phyloP scores from a whole-genome alignment of 2,797 vertebrate species.

The Galagoides demidoff region DNA sequence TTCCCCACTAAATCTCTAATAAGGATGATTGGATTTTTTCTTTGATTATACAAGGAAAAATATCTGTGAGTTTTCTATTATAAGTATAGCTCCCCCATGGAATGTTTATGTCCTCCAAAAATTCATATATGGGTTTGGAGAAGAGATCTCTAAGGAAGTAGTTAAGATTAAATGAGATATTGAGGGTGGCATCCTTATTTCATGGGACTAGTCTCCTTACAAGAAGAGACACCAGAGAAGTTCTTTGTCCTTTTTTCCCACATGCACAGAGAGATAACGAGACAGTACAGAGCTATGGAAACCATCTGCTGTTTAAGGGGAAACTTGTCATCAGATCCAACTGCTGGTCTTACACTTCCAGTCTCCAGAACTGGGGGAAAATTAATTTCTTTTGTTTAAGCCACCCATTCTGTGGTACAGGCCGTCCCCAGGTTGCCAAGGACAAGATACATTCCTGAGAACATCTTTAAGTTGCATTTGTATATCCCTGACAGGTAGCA shows the following conservation, averaged over 20 bases:
- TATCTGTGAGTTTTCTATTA: not conserved
- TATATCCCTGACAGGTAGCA: not conserved
- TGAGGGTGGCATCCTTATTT: not conserved
- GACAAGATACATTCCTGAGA: not conserved
- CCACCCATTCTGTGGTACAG: not conserved
- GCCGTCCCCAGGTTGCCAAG: not conserved
- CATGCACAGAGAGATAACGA: not conserved
- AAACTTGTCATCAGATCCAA: not conserved
- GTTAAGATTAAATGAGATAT: not conserved
- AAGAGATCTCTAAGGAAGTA: not conserved
- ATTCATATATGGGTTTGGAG: not conserved
- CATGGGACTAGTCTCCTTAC: not conserved
- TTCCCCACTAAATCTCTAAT: not conserved
- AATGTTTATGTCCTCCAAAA: not conserved
- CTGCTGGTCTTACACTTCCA: not conserved
- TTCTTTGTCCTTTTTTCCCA: not conserved
- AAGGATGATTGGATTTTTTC: not conserved
- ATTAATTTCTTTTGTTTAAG: not conserved
- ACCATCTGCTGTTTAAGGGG: no score
- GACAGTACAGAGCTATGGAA: not conserved
- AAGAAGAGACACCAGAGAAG: not conserved
- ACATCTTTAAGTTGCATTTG: not conserved
- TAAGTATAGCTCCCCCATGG: not conserved
- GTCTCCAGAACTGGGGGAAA: not conserved
- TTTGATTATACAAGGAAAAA: not conserved